Evolutionary conservation across 2,888 invertebrate species (phyloP).

Genomic region (Chrysolina haemoptera): DNA sequence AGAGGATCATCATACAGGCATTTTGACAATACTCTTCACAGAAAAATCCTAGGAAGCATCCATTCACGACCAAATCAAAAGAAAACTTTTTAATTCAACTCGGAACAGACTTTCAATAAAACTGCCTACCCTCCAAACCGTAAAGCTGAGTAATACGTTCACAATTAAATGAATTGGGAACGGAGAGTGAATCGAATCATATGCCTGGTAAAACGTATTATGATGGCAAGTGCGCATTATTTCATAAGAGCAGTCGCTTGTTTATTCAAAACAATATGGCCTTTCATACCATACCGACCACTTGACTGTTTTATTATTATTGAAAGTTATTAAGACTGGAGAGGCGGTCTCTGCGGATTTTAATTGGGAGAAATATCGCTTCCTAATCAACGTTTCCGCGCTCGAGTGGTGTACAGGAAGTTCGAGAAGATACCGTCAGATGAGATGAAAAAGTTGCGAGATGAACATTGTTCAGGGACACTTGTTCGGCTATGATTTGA

Average conservation of each 20-base stretch:
- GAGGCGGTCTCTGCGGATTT: constrained; percentile 53
- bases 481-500: too few species aligned
- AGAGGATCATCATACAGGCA: too few species aligned
- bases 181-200: constrained; percentile 63
- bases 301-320: constrained; percentile 61
- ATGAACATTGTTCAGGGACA: too few species aligned
- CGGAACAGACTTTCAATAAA: constrained; percentile 47
- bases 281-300: constrained; percentile 62
- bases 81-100: constrained; percentile 7
- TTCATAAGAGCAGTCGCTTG: constrained; percentile 65
- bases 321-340: constrained; percentile 50
- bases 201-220: constrained; percentile 65
- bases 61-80: not conserved
- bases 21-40: not conserved
- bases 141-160: constrained; percentile 50
- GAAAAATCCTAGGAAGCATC: not conserved
- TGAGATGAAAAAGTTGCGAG: too few species aligned
- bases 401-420: constrained; percentile 34
- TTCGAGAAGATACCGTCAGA: constrained; percentile 26
- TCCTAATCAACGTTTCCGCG: constrained; percentile 55
- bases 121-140: constrained; percentile 43
- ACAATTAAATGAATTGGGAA: constrained; percentile 50
- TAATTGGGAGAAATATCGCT: constrained; percentile 62
- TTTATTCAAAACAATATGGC: constrained; percentile 64
- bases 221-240: constrained; percentile 66